Conservation (phyloP, 1,140 invertebrate genomes). For the Colletes latitarsis region DNA sequence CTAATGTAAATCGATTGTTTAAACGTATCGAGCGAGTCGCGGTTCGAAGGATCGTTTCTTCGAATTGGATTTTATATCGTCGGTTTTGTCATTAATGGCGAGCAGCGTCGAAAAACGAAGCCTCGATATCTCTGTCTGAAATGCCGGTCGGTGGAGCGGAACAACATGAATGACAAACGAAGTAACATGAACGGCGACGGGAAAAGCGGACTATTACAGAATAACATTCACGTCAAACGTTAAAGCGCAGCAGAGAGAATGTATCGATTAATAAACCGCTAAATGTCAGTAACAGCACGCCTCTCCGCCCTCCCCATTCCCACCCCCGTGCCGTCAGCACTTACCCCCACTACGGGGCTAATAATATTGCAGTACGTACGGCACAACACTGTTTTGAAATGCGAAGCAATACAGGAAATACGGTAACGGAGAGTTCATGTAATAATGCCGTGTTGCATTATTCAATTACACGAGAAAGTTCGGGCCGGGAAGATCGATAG, state of each 20-base stretch:
- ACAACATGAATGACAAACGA: slow-evolving; percentile 27
- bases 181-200: slow-evolving; percentile 9
- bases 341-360: neutral
- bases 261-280: slow-evolving; percentile 55
- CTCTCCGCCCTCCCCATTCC: neutral
- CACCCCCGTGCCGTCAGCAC: neutral
- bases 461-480: slow-evolving; percentile 43
- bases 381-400: slow-evolving; percentile 34
- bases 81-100: neutral
- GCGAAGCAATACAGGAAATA: slow-evolving; percentile 43
- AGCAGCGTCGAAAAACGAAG: neutral
- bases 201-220: slow-evolving; percentile 16
- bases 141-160: neutral
- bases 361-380: slow-evolving; percentile 43
- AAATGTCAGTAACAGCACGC: slow-evolving; percentile 46
- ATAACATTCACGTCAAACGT: slow-evolving; percentile 41
- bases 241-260: slow-evolving; percentile 35
- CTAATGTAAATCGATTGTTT: slow-evolving; percentile 54
- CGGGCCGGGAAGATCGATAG: slow-evolving; percentile 35
- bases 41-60: neutral
- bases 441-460: slow-evolving; percentile 46
- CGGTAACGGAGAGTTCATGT: slow-evolving; percentile 33
- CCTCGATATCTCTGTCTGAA: neutral
- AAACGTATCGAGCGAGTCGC: neutral
- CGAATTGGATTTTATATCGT: slow-evolving; percentile 6